Base-by-base conservation (phyloP, 1,140 invertebrate species). In the Episyrphus balteatus region DNA sequence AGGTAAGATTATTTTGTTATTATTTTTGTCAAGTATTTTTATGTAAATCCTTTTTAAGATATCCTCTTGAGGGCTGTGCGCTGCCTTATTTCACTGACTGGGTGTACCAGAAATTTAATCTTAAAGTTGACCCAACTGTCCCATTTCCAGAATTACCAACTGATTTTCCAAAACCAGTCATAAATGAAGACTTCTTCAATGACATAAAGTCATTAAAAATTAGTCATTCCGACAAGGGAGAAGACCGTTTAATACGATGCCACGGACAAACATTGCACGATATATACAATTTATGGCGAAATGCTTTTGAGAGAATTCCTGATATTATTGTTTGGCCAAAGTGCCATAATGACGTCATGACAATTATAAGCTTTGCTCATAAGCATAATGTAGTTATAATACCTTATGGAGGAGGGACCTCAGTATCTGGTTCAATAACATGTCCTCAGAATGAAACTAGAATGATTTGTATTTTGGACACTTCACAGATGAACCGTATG, bases 351-450 rank as follows among this genome's bases (percentile, higher is more conserved):
- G 81, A 92, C 55, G 89, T 94, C 11, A 81, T 84, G 32, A 76
- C 78, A 61, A 75, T 98, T 56, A 85, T 98, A 0, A 70, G 81
- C 44, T 59, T 88, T 14, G 93, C 92, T 1, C 73, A 78, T 42
- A 72, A 80, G 39, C 71, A 84, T 55, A 78, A 87, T 55, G 77
- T 90, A n/a, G 89, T 85, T 26, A 77, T 97, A 32, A 91, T 99
- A 57, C 94, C 95, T 9, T 97, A 87, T 71, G 95, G 95, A 3
- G 95, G 94, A 13, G 95, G 95, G 6, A 98, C 95, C 0, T 94
- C 88, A 51, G 95, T 98, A 0, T 92, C 93, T 1, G 86, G 90
- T 12, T 88, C 91, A 5, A 73, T 95, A 0, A 80, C 84, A 48
- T 98, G 93, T 70, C 93, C 93, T 0, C 59, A 68, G 18, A 61